Base-by-base conservation (phyloP, 2,797 vertebrate genomes). In the Enteromius anoplus region DNA sequence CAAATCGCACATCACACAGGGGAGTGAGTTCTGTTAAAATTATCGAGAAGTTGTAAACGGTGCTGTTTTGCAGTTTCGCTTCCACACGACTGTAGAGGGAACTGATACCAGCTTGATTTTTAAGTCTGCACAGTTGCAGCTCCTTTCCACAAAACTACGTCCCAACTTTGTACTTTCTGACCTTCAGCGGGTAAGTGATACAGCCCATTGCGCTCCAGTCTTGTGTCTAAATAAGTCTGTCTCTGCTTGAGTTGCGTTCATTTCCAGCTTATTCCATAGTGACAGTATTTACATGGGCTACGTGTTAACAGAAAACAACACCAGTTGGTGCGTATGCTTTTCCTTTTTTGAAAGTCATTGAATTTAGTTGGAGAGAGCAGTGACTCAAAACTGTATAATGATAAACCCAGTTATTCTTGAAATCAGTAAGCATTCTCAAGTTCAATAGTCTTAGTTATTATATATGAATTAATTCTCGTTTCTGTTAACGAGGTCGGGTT, bases 161-260 rank as follows among this genome's bases (percentile, higher is more conserved):
- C 89, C 79, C 81, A 75, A 80, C 90, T 90, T 88, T 84, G 88
- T 90, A 88, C 91, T 86, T 89, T 91, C 93, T 95, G 95, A 95
- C 95, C 94, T 95, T 95, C 95, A 95, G 90, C 91, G 90, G 94
- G 95, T 95, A 91, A 95, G 94, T 93, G 90, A 83, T 84, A 83
- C 64, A 86, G 91, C 90, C 86, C 79, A 65, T 73, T 88, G 65
- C 79, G 66, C 71, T 82, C 66, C 47, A 40, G 78, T 68, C 60
- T 68, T 47, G 58, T 70, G 68, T 26, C 68, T 83, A 81, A 73
- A 85, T 78, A 81, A 83, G 73, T 76, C 80, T 34, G 71, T 11
- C 40, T 66, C 5, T 60, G 66, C 66, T 75, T 58, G 34, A 70
- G 66, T 32, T 77, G 65, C 14, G 32, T 53, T 72, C 12, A 15